Conservation (phyloP, 1,140 invertebrate species). For the Parapsyche elsis region DNA sequence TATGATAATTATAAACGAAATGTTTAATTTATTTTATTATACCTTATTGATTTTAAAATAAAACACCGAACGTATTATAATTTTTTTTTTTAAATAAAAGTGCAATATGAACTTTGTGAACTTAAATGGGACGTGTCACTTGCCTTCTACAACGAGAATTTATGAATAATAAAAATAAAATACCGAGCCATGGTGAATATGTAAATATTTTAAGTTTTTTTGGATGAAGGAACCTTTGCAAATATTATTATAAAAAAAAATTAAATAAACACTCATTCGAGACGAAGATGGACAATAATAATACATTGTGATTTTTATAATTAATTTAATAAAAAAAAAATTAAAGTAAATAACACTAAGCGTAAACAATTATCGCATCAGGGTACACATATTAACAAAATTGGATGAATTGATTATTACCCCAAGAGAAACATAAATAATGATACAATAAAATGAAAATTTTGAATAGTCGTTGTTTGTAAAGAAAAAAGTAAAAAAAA, state of each 20-base stretch:
- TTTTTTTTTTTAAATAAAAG: neutral
- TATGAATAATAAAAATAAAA: conserved; percentile 12
- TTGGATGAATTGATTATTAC: conserved; percentile 51
- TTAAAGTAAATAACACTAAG: conserved; percentile 45
- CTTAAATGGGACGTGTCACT: conserved; percentile 4
- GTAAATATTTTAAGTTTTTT: conserved; percentile 27
- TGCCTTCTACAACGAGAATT: conserved; percentile 38
- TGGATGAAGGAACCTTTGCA: conserved; percentile 18
- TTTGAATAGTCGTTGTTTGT: conserved; percentile 49
- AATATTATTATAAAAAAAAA: conserved; percentile 26
- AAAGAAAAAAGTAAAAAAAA: conserved; percentile 39
- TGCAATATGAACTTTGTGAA: conserved; percentile 20
- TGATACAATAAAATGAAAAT: conserved; percentile 25
- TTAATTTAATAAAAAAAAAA: conserved; percentile 38
- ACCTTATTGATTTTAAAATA: no score
- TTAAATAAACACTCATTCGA: conserved; percentile 23
- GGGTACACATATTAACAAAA: conserved; percentile 52
- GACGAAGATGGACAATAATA: conserved; percentile 51
- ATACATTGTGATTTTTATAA: conserved; percentile 55
- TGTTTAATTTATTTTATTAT: no score
- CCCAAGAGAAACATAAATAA: conserved; percentile 25
- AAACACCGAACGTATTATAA: no score
- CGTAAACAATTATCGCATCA: conserved; percentile 56
- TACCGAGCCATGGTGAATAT: conserved; percentile 26
- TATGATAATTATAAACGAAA: no score